Base-by-base conservation (phyloP, 2,797 vertebrate genomes). In the Cetoscarus ocellatus region DNA sequence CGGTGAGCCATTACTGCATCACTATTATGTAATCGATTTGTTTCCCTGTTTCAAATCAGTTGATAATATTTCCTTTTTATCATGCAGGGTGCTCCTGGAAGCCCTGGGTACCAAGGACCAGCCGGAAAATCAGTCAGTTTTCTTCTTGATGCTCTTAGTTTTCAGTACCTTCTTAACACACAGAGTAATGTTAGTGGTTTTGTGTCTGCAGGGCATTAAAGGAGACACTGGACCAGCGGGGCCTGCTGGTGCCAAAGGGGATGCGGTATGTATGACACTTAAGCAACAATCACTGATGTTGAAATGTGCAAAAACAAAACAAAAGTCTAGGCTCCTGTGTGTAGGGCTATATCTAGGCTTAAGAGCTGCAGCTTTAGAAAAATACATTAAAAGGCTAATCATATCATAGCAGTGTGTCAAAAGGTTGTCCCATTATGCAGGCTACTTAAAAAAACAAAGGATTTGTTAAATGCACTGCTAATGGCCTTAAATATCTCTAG, bases 1-100 rank as follows among this genome's bases (percentile, higher is more conserved):
- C 93, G 54, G 98, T 99, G 91, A 96, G 96, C n/a, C 39, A 12
- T 50, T 8, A 9, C 18, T 47, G 17, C 27, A 8, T 15, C 43
- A 39, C 49, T 54, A 12, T 56, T 6, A 12, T 27, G 7, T 27
- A 58, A 49, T 56, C 44, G 50, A 61, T 60, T 34, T 50, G 2
- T 39, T 19, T 27, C 52, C 35, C 35, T 44, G 36, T 57, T 67
- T 13, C 34, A 47, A 49, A 58, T 43, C 6, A 13, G 14, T 6
- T 9, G 7, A 60, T 74, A 63, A 87, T 55, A 14, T 52, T 47
- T 64, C 42, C 11, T 77, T 70, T 27, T 66, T 12, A 54, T 47
- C 88, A 50, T 79, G n/a, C 84, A 99, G 98, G 97, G 98, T 10
- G 91, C 96, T 49, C 93, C 97, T 0, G 98, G 98, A 36, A 80